phyloP scores from a whole-genome alignment of 2,888 invertebrate genomes.

The Polymixis flavicincta region DNA sequence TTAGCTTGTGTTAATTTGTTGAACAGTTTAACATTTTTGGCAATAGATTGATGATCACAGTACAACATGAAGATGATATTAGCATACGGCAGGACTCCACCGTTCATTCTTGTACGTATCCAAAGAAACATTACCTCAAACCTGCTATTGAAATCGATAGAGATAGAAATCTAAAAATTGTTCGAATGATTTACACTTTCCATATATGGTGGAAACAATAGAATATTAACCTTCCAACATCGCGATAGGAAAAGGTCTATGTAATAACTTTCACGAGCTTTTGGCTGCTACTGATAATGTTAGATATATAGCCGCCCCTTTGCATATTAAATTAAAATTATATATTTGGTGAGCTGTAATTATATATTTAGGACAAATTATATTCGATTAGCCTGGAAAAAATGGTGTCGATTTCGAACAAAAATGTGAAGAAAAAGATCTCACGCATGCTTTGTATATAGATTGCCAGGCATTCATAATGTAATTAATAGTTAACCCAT shows the following conservation, averaged over 20 bases:
- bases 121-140: slow-evolving; percentile 28
- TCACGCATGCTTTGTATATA: not conserved
- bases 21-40: not conserved
- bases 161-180: slow-evolving; percentile 61
- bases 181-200: slow-evolving; percentile 59
- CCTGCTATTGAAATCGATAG: slow-evolving; percentile 50
- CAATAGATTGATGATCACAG: not conserved
- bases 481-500: not conserved
- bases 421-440: not conserved
- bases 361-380: slow-evolving; percentile 25
- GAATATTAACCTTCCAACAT: slow-evolving; percentile 69
- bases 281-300: slow-evolving; percentile 65
- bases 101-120: not conserved
- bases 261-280: slow-evolving; percentile 67
- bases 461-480: not conserved
- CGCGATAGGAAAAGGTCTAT: slow-evolving; percentile 72
- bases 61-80: not conserved
- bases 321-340: slow-evolving; percentile 51
- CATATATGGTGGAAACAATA: slow-evolving; percentile 72
- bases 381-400: not conserved
- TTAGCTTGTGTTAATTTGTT: no score
- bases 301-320: slow-evolving; percentile 60
- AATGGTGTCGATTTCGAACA: not conserved
- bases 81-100: slow-evolving; percentile 1
- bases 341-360: slow-evolving; percentile 12